phyloP scores from a whole-genome alignment of 2,797 vertebrate genomes.

The Brotula barbata region DNA sequence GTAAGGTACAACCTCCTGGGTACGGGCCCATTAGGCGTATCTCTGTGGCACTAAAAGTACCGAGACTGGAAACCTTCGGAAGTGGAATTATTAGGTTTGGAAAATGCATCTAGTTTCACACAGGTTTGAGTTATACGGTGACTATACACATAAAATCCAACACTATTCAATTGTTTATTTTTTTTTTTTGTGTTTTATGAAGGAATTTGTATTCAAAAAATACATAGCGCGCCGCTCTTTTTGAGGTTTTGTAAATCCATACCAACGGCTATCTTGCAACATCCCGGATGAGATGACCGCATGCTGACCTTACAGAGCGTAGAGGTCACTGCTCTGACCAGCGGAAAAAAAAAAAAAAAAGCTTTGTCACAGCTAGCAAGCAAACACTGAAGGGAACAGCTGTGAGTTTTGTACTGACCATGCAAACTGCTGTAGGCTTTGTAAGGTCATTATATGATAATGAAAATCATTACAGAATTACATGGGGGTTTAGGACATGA shows the following conservation, averaged over 20 bases:
- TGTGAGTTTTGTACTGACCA: conserved; percentile 85
- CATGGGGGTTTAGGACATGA: conserved; percentile 96
- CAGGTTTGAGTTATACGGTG: not conserved
- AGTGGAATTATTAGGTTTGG: conserved; percentile 34
- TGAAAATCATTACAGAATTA: conserved; percentile 99
- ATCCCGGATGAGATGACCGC: conserved; percentile 76
- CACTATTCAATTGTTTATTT: not conserved
- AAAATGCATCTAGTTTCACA: conserved; percentile 41
- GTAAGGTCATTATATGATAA: conserved; percentile 97
- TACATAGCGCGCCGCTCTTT: conserved; percentile 54
- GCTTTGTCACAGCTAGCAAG: conserved; percentile 79
- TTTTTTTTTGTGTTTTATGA: not conserved
- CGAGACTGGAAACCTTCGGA: conserved; percentile 17
- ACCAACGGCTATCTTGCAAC: conserved; percentile 57
- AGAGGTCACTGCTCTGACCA: conserved; percentile 79
- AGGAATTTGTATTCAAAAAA: not conserved
- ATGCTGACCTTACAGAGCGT: conserved; percentile 78
- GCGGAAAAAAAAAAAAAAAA: conserved; percentile 63
- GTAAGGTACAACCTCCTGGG: conserved; percentile 43
- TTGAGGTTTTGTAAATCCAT: conserved; percentile 79
- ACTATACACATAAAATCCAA: not conserved
- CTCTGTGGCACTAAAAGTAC: conserved; percentile 19
- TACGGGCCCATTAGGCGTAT: conserved; percentile 39
- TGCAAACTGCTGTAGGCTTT: conserved; percentile 86
- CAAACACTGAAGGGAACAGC: conserved; percentile 86